A percentile compares a stretch with the other conserved stretches of the same genome.
phyloP scores from a whole-genome alignment of 2,113 vertebrate species.

The Hiodon alosoides region DNA sequence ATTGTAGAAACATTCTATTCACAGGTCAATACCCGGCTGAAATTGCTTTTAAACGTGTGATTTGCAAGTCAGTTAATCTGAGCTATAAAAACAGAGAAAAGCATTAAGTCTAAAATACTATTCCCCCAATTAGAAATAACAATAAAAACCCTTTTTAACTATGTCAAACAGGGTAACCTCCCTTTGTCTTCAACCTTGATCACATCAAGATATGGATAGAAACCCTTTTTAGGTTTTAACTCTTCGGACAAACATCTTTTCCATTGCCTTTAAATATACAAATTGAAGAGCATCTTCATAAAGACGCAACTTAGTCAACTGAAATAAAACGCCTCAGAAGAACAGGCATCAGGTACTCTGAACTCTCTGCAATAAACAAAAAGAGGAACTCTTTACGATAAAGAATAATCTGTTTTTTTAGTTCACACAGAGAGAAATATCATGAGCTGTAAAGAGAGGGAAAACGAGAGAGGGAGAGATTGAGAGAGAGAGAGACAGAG shows the following conservation, averaged over 20 bases:
- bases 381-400: constrained; percentile 80
- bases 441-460: constrained; percentile 40
- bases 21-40: constrained; percentile 81
- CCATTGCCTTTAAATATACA: constrained; percentile 84
- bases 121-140: constrained; percentile 78
- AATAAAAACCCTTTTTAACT: constrained; percentile 76
- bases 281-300: constrained; percentile 78
- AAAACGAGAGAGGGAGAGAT: constrained; percentile 33
- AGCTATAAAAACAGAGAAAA: constrained; percentile 87
- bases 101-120: constrained; percentile 85
- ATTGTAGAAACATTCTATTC: constrained; percentile 67
- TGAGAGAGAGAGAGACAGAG: constrained; percentile 49
- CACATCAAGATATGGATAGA: constrained; percentile 83
- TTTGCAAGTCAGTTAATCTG: constrained; percentile 84
- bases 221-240: constrained; percentile 65
- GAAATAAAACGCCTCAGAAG: constrained; percentile 59
- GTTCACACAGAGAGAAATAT: constrained; percentile 62
- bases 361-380: constrained; percentile 78
- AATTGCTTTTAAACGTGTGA: constrained; percentile 87
- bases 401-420: constrained; percentile 73
- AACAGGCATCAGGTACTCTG: constrained; percentile 75
- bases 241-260: constrained; percentile 74
- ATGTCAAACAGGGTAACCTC: constrained; percentile 73
- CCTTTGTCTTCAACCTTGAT: constrained; percentile 80
- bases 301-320: constrained; percentile 78